Base-by-base conservation (phyloP, 2,888 invertebrate species). In the Pandemis cinnamomeana region DNA sequence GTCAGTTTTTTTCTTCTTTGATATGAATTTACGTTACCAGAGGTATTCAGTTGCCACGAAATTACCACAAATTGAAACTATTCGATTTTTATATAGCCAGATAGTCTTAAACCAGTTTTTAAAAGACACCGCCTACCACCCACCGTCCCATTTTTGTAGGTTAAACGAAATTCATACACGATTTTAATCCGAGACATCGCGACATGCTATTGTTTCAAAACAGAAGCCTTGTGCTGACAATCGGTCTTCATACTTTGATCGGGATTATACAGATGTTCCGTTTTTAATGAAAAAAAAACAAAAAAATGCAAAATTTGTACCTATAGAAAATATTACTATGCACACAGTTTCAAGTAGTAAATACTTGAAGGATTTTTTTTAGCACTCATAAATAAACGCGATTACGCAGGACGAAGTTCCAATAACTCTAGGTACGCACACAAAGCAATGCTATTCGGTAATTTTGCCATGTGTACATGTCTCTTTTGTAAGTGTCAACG, bases 101-200 rank as follows among this genome's bases (percentile, higher is more conserved):
- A 27, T 11, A 27, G 11, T 27, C 5, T 55, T 27, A 11, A 58
- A 58, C 58, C 58, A 27, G 58, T 58, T 27, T 55, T 15, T 7
- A 11, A 46, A 63, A 41, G 11, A 63, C 27, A 48, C 48, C 64
- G 64, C 64, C 48, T 53, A 67, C 70, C 55, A 27, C 58, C 53
- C 63, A 71, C 58, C 20, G n/a, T 44, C 63, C 5, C 46, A 15
- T 15, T 41, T 20, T 53, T 41, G 62, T 70, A 48, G 41, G 36
- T 61, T 71, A 51, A 67, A 66, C 71, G 53, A 48, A 71, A 66
- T 44, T n/a, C 63, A 64, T 71, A 64, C 71, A 61, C 51, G 42
- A 20, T 72, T 66, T 72, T 66, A 62, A 53, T 67, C 51, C 51
- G 42, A n/a, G 58, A 44, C 55, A 55, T 55, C 55, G 55, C 44